Base-by-base conservation (phyloP, 1,140 invertebrate genomes). In the Aphaenogaster ashmeadi region DNA sequence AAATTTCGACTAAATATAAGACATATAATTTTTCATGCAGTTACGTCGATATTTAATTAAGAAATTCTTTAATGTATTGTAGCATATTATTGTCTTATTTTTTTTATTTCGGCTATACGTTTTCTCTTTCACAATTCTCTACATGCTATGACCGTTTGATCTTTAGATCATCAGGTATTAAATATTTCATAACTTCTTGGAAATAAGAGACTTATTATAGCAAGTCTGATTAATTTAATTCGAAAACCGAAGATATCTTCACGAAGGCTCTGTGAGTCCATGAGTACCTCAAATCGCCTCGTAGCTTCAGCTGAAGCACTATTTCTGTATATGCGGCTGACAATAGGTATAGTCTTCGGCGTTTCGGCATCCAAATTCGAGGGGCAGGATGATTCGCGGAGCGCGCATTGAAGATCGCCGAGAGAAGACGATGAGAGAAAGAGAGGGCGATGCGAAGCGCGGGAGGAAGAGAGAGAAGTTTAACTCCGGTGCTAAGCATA, bases 401-500 rank as follows among this genome's bases (percentile, higher is more conserved):
- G 77, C 86, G 80, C 54, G 69, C 44, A 75, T 56, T 89, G 90
- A 91, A 91, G 90, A 91, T 88, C 81, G 90, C 78, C 13, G 27
- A 79, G 90, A 88, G 52, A 33, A 15, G 38, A 71, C 47, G 3
- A 2, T 9, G 36, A 21, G 47, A 66, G 50, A 69, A 11, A 41
- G 78, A 52, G 62, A 38, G 44, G 50, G 62, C 0, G 8, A 41
- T 27, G 47, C 13, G 11, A 79, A 21, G n/a, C 33, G 54, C 21
- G 13, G 18, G 52, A 38, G 80, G 58, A 33, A 54, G 69, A 71
- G 80, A 84, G 80, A 84, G 88, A 88, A 92, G 93, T 95, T 93
- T 95, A 95, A 95, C 94, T 94, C 94, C 87, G 87, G 91, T 85
- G 94, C 93, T 95, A 95, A 95, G 94, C 94, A 95, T 95, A 95